Base-by-base conservation (phyloP, 2,888 invertebrate species). In the Spisula solida region DNA sequence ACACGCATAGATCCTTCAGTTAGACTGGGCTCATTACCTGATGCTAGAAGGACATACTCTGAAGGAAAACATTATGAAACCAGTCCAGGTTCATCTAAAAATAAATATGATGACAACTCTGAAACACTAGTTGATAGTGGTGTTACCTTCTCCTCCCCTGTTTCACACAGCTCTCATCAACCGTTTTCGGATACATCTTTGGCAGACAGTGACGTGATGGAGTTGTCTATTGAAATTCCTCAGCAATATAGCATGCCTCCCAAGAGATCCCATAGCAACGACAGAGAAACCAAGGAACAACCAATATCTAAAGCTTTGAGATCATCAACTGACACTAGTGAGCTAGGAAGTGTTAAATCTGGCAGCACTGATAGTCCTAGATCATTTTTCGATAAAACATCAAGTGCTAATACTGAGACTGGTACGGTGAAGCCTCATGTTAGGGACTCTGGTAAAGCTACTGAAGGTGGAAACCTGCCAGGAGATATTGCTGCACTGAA, bases 321-420 rank as follows among this genome's bases (percentile, higher is more conserved):
- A 66, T 88, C 85, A 82, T 89, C 87, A 84, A 80, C n/a, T 88
- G 86, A 80, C 14, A 82, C 88, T 8, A 89, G 86, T 88, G 91
- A 88, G 25, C 55, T 80, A 55, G 88, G 56, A 56, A 90, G 88
- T 92, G 90, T 89, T 4, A 87, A 81, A 75, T 87, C 92, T 60
- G 92, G 92, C 47, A 92, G 92, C 56, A 89, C 89, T 47, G 92
- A 92, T 75, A 90, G 89, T 25, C 85, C 89, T 16, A 88, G 51
- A 80, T 90, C 90, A 29, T 86, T 81, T 78, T 70, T 86, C 2
- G 83, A 86, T n/a, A 78, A 79, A 66, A 81, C 29, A 48, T 31
- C 60, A 34, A 87, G 87, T 56, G 56, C 81, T 29, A 86, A 82
- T 34, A 18, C 75, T 18, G 75, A 31, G 75, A 31, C 75, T 75